Conservation (phyloP, 2,113 vertebrate species). For the Myanophis thanlyinensis region DNA sequence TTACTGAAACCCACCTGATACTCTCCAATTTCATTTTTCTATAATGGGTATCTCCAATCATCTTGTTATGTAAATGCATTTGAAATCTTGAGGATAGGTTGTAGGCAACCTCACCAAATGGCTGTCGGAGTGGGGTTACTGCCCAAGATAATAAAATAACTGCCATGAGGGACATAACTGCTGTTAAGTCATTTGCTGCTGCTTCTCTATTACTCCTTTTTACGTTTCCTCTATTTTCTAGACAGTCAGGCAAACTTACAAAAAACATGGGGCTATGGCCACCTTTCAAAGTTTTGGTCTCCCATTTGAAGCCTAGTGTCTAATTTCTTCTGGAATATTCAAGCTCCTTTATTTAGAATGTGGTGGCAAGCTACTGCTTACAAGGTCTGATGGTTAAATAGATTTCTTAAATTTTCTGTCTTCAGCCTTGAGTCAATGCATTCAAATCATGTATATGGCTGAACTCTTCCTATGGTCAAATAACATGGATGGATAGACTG, state of each 20-base stretch:
- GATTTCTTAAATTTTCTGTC: not conserved
- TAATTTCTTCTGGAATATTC: too few relatives aligned
- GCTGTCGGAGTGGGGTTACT: not conserved
- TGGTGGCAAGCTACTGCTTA: fast-evolving
- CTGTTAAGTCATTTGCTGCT: not conserved
- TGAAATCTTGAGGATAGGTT: not conserved
- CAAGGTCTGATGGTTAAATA: not conserved
- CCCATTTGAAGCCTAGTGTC: not conserved
- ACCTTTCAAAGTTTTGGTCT: too few relatives aligned
- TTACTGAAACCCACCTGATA: not conserved
- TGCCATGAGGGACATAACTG: too few relatives aligned
- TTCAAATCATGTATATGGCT: not conserved
- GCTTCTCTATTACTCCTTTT: not conserved
- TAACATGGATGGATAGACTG: not conserved
- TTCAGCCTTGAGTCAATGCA: not conserved
- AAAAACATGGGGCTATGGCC: too few relatives aligned
- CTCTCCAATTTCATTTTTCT: not conserved
- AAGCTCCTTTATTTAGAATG: not conserved
- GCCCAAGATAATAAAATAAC: not conserved
- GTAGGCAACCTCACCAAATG: not conserved
- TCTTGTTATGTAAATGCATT: not conserved
- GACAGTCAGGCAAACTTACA: not conserved
- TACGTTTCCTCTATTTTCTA: not conserved
- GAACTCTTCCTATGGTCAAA: not conserved
- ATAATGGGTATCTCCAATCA: not conserved